Base-by-base conservation (phyloP, 1,140 invertebrate species). In the Battus philenor region DNA sequence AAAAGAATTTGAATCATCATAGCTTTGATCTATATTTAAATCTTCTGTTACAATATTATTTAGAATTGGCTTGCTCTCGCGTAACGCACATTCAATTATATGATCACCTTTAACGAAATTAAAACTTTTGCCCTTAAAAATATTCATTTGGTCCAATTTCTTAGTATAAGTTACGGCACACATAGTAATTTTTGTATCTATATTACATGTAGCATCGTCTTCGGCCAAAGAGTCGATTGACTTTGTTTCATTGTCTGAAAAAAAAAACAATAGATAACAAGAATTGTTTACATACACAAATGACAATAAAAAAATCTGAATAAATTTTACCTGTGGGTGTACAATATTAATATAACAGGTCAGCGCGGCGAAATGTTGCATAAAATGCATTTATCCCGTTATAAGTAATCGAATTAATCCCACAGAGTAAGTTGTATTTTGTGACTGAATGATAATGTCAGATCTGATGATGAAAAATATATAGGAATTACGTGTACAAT, bases 151-250 rank as follows among this genome's bases (percentile, higher is more conserved):
- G 9, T 85, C 76, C 39, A 85, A 47, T 63, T 68, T 76, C 29
- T 56, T 68, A 7, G 72, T 76, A 34, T 74, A 81, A 0, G 77
- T 69, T 1, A 56, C 49, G 11, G 77, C 70, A 16, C 47, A 22
- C 50, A 81, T 68, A 13, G 80, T 33, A n/a, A 85, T 56, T 58
- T 85, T 85, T 5, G 54, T 9, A 41, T 85, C 81, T 30, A 82
- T 68, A 51, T 66, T 64, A 7, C 44, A 8, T 4, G 38, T 9
- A 4, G 52, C 33, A 4, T 39, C 34, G 18, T 34, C 30, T 15
- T 52, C 10, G 6, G 47, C 36, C 8, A 33, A 17, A n/a, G 1
- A 16, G 2, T 47, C 36, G 12, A n/a, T n/a, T n/a, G 45, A 29
- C 11, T 29, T n/a, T 38, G 39, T 18, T 18, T 29, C 20, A 24